Base-by-base conservation (phyloP, 1,140 invertebrate species). In the Neelides sp. region DNA sequence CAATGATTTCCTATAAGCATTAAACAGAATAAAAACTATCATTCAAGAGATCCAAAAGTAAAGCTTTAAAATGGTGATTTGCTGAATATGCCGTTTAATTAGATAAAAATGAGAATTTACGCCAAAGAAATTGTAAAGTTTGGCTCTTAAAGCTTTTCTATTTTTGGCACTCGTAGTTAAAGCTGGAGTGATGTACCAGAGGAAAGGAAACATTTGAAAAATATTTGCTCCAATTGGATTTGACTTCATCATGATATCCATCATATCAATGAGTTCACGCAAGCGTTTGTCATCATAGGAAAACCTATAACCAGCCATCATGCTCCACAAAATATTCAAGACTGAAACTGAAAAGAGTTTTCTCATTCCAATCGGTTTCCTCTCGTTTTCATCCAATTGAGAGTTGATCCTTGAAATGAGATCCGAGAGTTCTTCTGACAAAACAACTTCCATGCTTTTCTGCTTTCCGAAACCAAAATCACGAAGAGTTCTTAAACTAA, bases 281-380 rank as follows among this genome's bases (percentile, higher is more conserved):
- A 64, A 42, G 17, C 48, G 22, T 0, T 52, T 57, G 47, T 72
- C 65, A 15, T 64, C 54, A 49, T 70, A 65, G 1, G 62, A 62
- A 46, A 71, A 77, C 60, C 78, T 65, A 58, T 72, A 76, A 1
- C 87, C 83, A 46, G 87, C 83, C 68, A 91, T 76, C 78, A 92
- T 85, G 44, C 73, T 77, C 83, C 87, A 92, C 0, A 93, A 66
- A 0, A 83, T 84, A 59, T 93, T 94, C 10, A 90, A 65, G 26
- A 88, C 78, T 0, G 63, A 54, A 22, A 62, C 46, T 17, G 43
- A 59, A 49, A 64, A 66, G n/a, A 64, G 50, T 30, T 59, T 24
- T 5, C 49, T 24, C 30, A 54, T 26, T 7, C 26, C 12, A 15
- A 50, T n/a, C 17, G 10, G 12, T 3, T 26, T 26, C 3, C 23